Percentiles rank a stretch among this genome's conserved stretches.
Conservation (phyloP, 64 coral and sea anemone genomes). For the Acropora tenuis region DNA sequence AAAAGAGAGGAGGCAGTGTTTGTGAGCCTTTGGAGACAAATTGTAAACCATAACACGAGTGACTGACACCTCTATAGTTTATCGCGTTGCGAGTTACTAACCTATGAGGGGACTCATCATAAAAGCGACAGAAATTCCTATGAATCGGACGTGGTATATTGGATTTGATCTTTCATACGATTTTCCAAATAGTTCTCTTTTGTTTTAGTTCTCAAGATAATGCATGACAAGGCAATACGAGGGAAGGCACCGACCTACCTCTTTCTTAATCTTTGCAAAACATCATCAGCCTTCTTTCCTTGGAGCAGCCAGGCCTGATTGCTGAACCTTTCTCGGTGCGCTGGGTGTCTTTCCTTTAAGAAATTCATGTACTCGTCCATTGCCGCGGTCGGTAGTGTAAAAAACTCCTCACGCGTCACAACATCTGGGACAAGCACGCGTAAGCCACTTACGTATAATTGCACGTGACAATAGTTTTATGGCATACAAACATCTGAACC, state of each 20-base stretch:
- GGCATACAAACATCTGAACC: neutral
- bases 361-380: slow-evolving; percentile 83
- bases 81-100: too few species aligned
- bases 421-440: slow-evolving; percentile 21
- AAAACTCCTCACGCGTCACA: slow-evolving; percentile 62
- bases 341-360: slow-evolving; percentile 77
- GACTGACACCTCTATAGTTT: too few species aligned
- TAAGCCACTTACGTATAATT: neutral
- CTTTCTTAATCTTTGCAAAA: slow-evolving; percentile 64
- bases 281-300: slow-evolving; percentile 49
- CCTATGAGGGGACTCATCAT: too few species aligned
- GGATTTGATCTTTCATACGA: too few species aligned
- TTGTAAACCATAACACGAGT: too few species aligned
- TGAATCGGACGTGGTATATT: too few species aligned
- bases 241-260: slow-evolving; percentile 16
- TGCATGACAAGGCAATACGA: too few species aligned
- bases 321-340: slow-evolving; percentile 84
- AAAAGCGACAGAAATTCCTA: too few species aligned
- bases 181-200: too few species aligned
- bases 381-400: slow-evolving; percentile 71
- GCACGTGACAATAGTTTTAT: too few species aligned
- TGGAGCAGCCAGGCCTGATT: slow-evolving; percentile 91
- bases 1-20: neutral
- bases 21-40: neutral
- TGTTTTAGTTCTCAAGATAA: too few species aligned